phyloP scores from a whole-genome alignment of 2,113 vertebrate species.

The Nestor notabilis region DNA sequence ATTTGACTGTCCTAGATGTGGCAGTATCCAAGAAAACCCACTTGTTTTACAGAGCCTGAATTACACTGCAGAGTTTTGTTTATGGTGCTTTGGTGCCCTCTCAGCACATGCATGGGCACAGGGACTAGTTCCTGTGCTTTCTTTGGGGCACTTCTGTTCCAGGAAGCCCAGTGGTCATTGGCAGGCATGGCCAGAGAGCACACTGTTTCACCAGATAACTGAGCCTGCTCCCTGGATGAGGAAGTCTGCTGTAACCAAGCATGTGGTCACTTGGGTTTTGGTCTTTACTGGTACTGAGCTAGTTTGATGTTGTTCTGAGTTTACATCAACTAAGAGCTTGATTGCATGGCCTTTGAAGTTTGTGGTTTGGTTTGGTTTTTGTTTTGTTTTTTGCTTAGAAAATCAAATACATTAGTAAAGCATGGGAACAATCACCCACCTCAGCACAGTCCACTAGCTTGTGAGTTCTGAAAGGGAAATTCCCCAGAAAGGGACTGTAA shows the following conservation, averaged over 20 bases:
- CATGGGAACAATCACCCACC: neutral
- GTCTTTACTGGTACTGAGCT: neutral
- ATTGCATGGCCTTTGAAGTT: neutral
- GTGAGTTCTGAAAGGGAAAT: neutral
- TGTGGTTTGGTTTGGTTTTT: neutral
- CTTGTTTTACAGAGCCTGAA: neutral
- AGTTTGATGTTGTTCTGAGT: neutral
- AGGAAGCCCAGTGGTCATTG: neutral
- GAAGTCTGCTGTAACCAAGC: neutral
- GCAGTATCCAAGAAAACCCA: neutral
- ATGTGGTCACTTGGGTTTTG: neutral
- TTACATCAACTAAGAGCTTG: neutral
- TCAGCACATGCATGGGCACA: neutral
- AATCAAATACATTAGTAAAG: neutral
- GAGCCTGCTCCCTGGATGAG: neutral
- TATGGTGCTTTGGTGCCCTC: neutral
- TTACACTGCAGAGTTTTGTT: neutral
- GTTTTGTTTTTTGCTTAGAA: neutral
- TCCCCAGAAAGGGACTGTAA: neutral
- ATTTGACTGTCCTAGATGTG: neutral
- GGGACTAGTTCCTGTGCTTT: neutral
- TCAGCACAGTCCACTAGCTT: neutral
- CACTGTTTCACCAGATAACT: neutral
- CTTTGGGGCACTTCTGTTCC: neutral
- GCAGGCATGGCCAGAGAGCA: neutral